Evolutionary conservation across 2,113 vertebrate genomes (phyloP).

Genomic region (Ceyx margarethae): DNA sequence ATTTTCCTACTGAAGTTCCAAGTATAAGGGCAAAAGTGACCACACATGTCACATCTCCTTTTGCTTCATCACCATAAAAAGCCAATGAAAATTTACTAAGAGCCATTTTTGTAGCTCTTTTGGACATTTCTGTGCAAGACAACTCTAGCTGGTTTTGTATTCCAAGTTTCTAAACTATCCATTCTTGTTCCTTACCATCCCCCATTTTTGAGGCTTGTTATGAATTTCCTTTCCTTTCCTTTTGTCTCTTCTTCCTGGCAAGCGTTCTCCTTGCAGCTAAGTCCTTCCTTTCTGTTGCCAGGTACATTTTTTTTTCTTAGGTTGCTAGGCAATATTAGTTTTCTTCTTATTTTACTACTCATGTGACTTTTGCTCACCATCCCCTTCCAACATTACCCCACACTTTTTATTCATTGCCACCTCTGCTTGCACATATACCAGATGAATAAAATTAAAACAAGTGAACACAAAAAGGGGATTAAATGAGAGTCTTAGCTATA

Average conservation of each 20-base stretch:
- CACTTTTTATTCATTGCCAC: slow-evolving; percentile 51
- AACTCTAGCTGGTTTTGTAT: not conserved
- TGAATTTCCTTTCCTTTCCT: slow-evolving; percentile 20
- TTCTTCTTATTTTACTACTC: slow-evolving; percentile 49
- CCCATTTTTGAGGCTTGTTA: not conserved
- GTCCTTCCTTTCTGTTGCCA: slow-evolving; percentile 53
- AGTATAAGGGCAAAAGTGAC: not conserved
- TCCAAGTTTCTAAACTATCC: not conserved
- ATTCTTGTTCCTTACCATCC: not conserved
- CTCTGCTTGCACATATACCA: not conserved
- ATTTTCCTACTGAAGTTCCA: not conserved
- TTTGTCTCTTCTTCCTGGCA: slow-evolving; percentile 26
- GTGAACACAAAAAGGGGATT: not conserved
- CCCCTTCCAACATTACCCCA: not conserved
- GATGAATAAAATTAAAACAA: not conserved
- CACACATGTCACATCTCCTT: not conserved
- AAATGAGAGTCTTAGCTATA: not conserved
- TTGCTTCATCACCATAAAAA: not conserved
- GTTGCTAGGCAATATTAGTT: slow-evolving; percentile 57
- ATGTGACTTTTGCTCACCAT: slow-evolving; percentile 49
- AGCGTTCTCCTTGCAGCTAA: slow-evolving; percentile 6
- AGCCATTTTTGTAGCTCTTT: not conserved
- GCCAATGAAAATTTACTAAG: not conserved
- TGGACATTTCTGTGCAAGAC: not conserved
- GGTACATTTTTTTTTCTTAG: not conserved